Evolutionary conservation across 2,888 invertebrate species (phyloP), one percentile per base, ranked within the genome.

Genomic region (Proisotoma minuta): DNA sequence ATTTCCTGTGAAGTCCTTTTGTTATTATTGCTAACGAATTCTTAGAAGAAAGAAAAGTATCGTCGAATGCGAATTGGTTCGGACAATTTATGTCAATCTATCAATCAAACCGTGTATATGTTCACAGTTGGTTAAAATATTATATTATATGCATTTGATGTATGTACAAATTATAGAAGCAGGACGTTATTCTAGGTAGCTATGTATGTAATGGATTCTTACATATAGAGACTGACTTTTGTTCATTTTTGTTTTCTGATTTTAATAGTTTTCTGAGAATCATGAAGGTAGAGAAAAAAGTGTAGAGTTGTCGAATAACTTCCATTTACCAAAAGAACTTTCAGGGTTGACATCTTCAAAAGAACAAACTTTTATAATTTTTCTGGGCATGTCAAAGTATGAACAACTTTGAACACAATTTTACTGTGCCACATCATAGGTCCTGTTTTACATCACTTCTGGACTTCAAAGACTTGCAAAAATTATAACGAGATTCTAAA

Each of bases 1-100:
- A 43, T 23, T 56, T 56, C 56, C 43, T 43, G 56, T 18, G 40
- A 56, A 56, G n/a, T 56, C 22, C 3, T 52, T 28, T n/a, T 29
- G 22, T 54, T 54, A 22, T 56, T 40, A 43, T 54, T 34, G 40
- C 12, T 43, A 43, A 24, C 5, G 43, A 43, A 39, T 56, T 56
- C 56, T 23, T 26, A 8, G 43, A 23, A 54, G 28, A 24, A 56
- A 54, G 39, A 56, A n/a, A 8, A 47, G 43, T 29, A 28, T 34
- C 43, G 4, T 4, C 18, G 18, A 34, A 18, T 18, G n/a, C n/a
- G 53, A 54, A 34, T 39, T 29, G 28, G 39, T 54, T 18, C 53
- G 20, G 23, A 23, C 53, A 29, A 54, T 54, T 34, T 23, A 39
- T 54, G 39, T 54, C 53, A 20, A 22, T 34, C 4, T 8, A 52